Percentiles rank a stretch among this genome's conserved stretches.
Evolutionary conservation across 2,888 invertebrate genomes (phyloP).

Genomic region (Cylindroiulus punctatus): DNA sequence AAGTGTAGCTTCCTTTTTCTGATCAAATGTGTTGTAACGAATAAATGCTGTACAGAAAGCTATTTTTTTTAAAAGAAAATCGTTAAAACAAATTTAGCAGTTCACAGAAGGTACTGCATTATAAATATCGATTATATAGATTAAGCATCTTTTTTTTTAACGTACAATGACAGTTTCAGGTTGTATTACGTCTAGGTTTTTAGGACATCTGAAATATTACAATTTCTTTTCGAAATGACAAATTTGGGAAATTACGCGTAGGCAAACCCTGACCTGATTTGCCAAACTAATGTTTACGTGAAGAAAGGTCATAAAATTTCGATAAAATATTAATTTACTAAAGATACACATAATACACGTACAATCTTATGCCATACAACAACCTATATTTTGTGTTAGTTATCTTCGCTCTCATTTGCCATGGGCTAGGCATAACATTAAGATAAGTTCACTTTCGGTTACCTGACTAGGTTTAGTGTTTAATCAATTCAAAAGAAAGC

Average conservation of each 20-base stretch:
- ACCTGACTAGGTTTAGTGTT: neutral
- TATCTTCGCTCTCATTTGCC: neutral
- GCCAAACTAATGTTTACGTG: neutral
- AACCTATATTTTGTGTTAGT: neutral
- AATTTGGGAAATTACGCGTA: neutral
- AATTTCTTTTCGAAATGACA: neutral
- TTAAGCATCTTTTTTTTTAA: neutral
- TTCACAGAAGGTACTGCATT: no score
- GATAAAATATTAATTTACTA: neutral
- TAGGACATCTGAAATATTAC: neutral
- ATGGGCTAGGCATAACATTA: neutral
- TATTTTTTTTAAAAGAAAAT: no score
- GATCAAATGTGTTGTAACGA: no score
- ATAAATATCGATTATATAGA: no score
- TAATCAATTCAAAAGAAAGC: neutral
- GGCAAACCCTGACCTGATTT: conserved; percentile 23
- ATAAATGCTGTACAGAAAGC: no score
- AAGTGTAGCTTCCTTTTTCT: no score
- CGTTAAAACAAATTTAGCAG: no score
- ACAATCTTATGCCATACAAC: neutral
- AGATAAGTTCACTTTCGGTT: neutral
- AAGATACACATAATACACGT: neutral
- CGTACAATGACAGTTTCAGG: neutral
- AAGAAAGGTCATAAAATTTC: neutral
- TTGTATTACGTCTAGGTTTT: neutral